Conservation (phyloP, 2,113 vertebrate genomes). For the Chunga burmeisteri region DNA sequence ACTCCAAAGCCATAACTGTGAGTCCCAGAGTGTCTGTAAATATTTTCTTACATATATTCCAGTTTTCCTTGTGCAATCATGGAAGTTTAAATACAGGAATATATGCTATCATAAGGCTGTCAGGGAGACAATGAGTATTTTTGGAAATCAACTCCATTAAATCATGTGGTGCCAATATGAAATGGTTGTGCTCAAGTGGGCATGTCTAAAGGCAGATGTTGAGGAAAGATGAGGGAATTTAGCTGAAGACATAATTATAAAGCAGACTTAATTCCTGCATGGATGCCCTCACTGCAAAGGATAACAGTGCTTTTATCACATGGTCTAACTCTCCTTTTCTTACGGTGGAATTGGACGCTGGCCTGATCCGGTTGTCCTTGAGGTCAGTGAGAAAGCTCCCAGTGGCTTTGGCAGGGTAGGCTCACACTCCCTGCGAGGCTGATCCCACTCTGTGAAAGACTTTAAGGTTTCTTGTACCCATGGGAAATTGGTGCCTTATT, state of each 20-base stretch:
- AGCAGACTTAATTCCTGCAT: background rate
- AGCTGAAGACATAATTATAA: background rate
- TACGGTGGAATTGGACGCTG: background rate
- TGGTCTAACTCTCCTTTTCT: background rate
- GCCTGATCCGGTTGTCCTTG: background rate
- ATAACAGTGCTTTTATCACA: background rate
- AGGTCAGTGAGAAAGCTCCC: background rate
- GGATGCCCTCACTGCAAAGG: background rate
- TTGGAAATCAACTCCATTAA: background rate
- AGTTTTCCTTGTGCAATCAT: background rate
- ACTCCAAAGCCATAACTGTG: background rate
- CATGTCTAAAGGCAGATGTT: background rate
- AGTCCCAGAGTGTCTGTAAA: background rate
- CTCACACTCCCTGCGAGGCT: background rate
- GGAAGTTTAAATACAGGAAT: background rate
- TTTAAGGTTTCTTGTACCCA: background rate
- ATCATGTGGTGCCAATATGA: background rate
- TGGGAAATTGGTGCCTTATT: background rate
- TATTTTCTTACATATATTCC: background rate
- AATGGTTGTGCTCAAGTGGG: background rate
- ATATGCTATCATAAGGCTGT: background rate
- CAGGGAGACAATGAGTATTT: background rate
- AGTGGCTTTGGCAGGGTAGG: background rate
- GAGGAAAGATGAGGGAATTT: background rate
- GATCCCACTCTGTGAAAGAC: background rate